phyloP scores from a whole-genome alignment of 2,797 vertebrate species.

The Bucorvus abyssinicus region DNA sequence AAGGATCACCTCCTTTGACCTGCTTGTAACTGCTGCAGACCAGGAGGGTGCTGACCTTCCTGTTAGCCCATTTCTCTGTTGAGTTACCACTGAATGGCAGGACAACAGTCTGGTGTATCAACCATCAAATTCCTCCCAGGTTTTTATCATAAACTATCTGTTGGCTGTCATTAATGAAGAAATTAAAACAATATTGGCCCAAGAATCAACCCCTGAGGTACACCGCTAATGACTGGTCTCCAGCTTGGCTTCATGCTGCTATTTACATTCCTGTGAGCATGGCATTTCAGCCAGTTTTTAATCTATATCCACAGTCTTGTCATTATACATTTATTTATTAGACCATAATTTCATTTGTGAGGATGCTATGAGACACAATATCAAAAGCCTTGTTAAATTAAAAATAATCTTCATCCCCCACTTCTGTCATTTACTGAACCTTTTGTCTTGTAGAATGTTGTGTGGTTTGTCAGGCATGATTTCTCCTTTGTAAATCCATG shows the following conservation, averaged over 20 bases:
- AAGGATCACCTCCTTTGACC: neutral
- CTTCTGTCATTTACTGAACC: neutral
- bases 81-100: neutral
- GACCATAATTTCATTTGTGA: neutral
- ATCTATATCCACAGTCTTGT: neutral
- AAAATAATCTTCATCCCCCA: neutral
- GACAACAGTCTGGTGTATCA: neutral
- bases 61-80: neutral
- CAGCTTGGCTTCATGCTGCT: neutral
- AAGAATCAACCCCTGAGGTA: neutral
- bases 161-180: neutral
- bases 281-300: neutral
- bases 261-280: neutral
- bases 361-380: neutral
- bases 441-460: neutral
- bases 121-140: neutral
- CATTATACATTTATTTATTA: neutral
- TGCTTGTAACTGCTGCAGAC: neutral
- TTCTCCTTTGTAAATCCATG: neutral
- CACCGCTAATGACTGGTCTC: neutral
- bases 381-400: neutral
- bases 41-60: neutral
- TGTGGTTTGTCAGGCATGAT: neutral
- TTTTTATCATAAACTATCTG: neutral
- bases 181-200: neutral